These are phyloP conservation scores for Jordanella pulchra DNA, from an alignment of 2,797 vertebrate genomes.

Conservation along the genomic window DNA sequence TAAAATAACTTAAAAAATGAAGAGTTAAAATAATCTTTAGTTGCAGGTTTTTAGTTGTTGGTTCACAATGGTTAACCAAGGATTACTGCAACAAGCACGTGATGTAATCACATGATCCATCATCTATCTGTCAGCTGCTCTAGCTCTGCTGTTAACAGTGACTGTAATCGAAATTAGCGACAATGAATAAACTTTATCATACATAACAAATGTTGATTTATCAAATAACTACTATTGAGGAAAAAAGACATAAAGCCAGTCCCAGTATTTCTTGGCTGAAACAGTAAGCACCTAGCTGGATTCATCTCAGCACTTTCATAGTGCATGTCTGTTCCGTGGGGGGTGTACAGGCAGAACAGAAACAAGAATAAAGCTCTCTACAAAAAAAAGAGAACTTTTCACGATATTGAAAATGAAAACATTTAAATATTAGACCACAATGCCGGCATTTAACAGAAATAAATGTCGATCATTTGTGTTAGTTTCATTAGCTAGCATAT, in stretches of 20 bases:
- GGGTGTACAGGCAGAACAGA: neutral
- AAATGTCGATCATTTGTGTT: neutral
- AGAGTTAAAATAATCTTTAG: too few species aligned
- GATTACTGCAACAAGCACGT: constrained; percentile 52
- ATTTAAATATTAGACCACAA: neutral
- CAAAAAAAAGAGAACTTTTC: neutral
- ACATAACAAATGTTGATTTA: neutral
- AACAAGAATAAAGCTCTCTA: neutral
- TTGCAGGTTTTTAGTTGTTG: too few species aligned
- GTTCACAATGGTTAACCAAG: too few species aligned
- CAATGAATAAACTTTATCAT: neutral
- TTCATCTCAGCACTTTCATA: neutral
- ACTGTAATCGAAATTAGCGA: neutral
- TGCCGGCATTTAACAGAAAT: neutral
- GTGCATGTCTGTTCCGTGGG: neutral
- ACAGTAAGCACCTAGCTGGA: neutral
- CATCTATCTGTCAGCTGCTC: constrained; percentile 51
- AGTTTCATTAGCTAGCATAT: neutral
- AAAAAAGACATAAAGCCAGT: neutral
- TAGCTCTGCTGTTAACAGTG: neutral
- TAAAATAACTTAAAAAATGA: too few species aligned
- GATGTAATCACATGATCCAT: constrained; percentile 72
- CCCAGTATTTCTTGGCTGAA: neutral
- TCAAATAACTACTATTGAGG: neutral
- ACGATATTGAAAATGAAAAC: neutral